Percentiles rank a stretch among this genome's conserved stretches.
phyloP scores from a whole-genome alignment of 2,797 vertebrate species.

The Perdix hodgsoniae region DNA sequence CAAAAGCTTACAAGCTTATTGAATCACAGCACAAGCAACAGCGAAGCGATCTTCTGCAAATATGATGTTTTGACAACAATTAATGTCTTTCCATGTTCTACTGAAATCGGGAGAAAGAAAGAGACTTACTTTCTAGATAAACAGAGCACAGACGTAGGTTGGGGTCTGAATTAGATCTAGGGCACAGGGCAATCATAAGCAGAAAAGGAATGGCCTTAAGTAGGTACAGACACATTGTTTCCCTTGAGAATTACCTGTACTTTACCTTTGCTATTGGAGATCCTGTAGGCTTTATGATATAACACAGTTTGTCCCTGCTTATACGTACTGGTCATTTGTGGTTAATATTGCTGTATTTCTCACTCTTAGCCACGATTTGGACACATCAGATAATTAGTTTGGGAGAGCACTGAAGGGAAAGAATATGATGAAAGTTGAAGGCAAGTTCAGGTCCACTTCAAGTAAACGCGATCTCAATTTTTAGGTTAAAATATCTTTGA shows the following conservation, averaged over 20 bases:
- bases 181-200: background rate
- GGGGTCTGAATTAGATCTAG: background rate
- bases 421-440: background rate
- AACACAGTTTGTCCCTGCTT: background rate
- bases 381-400: background rate
- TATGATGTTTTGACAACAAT: slow-evolving; percentile 51
- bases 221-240: background rate
- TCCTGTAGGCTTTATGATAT: background rate
- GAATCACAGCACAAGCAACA: slow-evolving; percentile 21
- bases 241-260: background rate
- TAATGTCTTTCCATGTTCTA: background rate
- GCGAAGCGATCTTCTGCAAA: slow-evolving; percentile 22
- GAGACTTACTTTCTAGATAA: background rate
- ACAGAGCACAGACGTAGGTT: background rate
- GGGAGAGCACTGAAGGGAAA: background rate
- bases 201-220: background rate
- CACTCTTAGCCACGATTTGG: background rate
- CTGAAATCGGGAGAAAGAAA: background rate
- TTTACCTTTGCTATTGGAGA: background rate
- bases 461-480: background rate
- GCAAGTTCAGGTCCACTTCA: background rate
- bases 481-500: background rate
- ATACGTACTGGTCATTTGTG: background rate
- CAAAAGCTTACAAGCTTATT: slow-evolving; percentile 47
- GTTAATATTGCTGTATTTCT: background rate